A percentile compares a stretch with the other conserved stretches of the same genome.
phyloP scores from a whole-genome alignment of 2,797 vertebrate species.

The Lindbergichthys nudifrons region DNA sequence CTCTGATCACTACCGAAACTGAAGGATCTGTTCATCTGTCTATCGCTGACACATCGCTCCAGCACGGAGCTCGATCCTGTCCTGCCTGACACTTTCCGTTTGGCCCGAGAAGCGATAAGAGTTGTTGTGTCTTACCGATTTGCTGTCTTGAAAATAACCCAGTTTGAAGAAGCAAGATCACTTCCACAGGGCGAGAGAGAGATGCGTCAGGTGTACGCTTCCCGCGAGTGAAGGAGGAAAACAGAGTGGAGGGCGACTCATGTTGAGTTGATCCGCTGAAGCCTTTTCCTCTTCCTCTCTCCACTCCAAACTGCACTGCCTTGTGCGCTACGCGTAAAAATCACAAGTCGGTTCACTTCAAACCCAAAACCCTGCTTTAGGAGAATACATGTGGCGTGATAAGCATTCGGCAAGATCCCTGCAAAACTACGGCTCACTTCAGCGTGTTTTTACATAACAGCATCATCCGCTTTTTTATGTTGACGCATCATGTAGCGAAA shows the following conservation, averaged over 20 bases:
- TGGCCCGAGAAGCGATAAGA: slow-evolving; percentile 40
- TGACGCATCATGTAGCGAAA: slow-evolving; percentile 88
- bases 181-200: slow-evolving; percentile 36
- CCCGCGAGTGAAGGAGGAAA: slow-evolving; percentile 71
- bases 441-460: slow-evolving; percentile 87
- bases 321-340: slow-evolving; percentile 39
- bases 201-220: slow-evolving; percentile 80
- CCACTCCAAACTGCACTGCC: slow-evolving; percentile 60
- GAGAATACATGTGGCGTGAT: slow-evolving; percentile 1
- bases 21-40: background rate
- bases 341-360: slow-evolving; percentile 2
- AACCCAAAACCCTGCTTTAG: background rate
- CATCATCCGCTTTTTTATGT: slow-evolving; percentile 86
- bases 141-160: slow-evolving; percentile 4
- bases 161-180: slow-evolving; percentile 16
- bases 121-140: slow-evolving; percentile 54
- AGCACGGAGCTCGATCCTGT: slow-evolving; percentile 33
- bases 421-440: slow-evolving; percentile 76
- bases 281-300: background rate
- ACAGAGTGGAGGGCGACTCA: slow-evolving; percentile 65
- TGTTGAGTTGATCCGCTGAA: slow-evolving; percentile 67
- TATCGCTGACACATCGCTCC: slow-evolving; percentile 20
- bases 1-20: background rate
- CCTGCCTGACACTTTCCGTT: slow-evolving; percentile 72
- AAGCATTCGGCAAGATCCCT: slow-evolving; percentile 34